Evolutionary conservation across 2,888 invertebrate genomes (phyloP).

Genomic region (Pristionchus maxplancki): DNA sequence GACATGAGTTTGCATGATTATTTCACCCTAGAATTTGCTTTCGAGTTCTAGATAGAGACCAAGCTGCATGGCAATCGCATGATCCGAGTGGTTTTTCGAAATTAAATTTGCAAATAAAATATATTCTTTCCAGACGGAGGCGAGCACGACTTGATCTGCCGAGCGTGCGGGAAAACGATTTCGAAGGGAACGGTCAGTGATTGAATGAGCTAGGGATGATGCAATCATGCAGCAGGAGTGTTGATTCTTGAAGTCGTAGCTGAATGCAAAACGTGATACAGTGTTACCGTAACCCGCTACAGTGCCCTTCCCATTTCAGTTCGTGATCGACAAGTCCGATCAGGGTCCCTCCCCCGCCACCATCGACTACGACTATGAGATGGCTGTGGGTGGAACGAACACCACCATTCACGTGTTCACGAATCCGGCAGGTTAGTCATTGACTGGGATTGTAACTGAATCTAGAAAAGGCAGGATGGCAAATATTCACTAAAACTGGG

Average conservation of each 20-base stretch:
- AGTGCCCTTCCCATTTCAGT: background rate
- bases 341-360: background rate
- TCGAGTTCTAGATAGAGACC: too few relatives aligned
- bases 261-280: too few relatives aligned
- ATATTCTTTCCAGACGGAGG: background rate
- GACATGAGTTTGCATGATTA: too few relatives aligned
- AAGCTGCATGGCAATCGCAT: too few relatives aligned
- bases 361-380: slow-evolving; percentile 26
- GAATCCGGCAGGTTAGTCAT: background rate
- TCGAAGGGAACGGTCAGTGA: background rate
- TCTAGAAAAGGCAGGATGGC: background rate
- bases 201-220: too few relatives aligned
- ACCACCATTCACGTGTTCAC: slow-evolving; percentile 27
- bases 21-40: too few relatives aligned
- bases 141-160: slow-evolving; percentile 34
- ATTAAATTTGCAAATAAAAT: too few relatives aligned
- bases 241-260: too few relatives aligned
- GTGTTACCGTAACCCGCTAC: background rate
- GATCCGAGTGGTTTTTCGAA: too few relatives aligned
- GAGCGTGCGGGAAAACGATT: background rate
- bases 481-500: too few relatives aligned
- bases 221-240: too few relatives aligned
- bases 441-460: background rate
- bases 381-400: slow-evolving; percentile 11
- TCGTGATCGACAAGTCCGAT: background rate